phyloP scores from a whole-genome alignment of 2,797 vertebrate genomes.

The Hapalemur alaotrensis region DNA sequence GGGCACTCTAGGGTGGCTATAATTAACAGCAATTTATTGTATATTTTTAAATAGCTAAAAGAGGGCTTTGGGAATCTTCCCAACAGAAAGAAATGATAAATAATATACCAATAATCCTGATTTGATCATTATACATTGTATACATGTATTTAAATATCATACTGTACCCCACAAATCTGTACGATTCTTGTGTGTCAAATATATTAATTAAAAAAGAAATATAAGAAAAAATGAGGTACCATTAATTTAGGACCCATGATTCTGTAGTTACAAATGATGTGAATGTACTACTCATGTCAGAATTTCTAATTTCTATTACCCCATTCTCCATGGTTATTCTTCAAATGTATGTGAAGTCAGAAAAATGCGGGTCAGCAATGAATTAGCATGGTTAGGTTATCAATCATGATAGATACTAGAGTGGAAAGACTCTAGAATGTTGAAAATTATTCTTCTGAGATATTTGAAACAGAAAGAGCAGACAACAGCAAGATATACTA shows the following conservation, averaged over 20 bases:
- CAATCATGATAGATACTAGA: constrained; percentile 65
- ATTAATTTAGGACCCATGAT: not conserved
- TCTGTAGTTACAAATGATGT: not conserved
- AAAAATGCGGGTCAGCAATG: constrained; percentile 14
- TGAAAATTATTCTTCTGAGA: constrained; percentile 62
- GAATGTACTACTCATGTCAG: not conserved
- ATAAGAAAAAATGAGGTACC: not conserved
- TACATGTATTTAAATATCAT: not conserved
- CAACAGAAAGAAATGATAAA: not conserved
- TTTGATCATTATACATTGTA: not conserved
- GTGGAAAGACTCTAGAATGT: constrained; percentile 47
- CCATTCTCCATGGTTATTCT: not conserved
- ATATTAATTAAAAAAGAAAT: not conserved
- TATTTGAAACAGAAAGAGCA: constrained; percentile 58
- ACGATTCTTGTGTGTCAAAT: not conserved
- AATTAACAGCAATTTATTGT: not conserved
- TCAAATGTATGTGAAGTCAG: not conserved
- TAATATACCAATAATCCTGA: not conserved
- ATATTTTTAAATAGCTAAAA: not conserved
- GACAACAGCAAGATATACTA: constrained; percentile 39
- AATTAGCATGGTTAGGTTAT: constrained; percentile 52
- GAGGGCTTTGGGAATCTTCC: not conserved
- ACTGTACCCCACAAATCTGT: not conserved
- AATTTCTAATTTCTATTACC: not conserved
- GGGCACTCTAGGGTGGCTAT: not conserved